phyloP scores from a whole-genome alignment of 2,888 invertebrate species.

The Oscheius sp. region DNA sequence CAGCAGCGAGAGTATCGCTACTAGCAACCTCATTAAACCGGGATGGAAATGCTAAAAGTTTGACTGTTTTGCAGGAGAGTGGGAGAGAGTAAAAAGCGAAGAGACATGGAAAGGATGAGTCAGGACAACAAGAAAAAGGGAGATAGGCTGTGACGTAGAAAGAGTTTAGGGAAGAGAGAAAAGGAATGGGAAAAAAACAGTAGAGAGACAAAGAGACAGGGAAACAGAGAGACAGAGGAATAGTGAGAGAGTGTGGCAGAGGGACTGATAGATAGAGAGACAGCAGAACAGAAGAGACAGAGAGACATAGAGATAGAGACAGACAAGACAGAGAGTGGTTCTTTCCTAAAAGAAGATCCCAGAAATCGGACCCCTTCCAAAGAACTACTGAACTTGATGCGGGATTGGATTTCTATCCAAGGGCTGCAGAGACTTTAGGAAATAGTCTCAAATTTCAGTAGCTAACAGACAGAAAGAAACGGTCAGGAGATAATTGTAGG shows the following conservation, averaged over 20 bases:
- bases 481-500: constrained; percentile 19
- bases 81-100: background rate
- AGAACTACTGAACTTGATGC: constrained; percentile 8
- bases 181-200: background rate
- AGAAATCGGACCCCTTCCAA: background rate
- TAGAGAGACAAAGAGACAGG: too few relatives aligned
- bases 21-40: constrained; percentile 26
- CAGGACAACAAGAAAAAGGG: background rate
- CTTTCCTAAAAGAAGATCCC: constrained; percentile 1
- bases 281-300: too few relatives aligned
- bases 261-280: too few relatives aligned
- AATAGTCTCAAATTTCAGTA: constrained; percentile 11
- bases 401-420: constrained; percentile 2
- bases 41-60: background rate
- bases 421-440: background rate
- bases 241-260: too few relatives aligned
- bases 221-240: too few relatives aligned
- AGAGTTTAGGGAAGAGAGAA: background rate
- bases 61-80: too few relatives aligned
- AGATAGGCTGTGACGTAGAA: constrained; percentile 3
- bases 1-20: constrained; percentile 28
- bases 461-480: background rate
- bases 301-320: too few relatives aligned
- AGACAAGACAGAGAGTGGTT: background rate
- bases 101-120: background rate